Evolutionary conservation across 2,888 invertebrate species (phyloP).

Genomic region (Gastracanthus pulcherrimus): DNA sequence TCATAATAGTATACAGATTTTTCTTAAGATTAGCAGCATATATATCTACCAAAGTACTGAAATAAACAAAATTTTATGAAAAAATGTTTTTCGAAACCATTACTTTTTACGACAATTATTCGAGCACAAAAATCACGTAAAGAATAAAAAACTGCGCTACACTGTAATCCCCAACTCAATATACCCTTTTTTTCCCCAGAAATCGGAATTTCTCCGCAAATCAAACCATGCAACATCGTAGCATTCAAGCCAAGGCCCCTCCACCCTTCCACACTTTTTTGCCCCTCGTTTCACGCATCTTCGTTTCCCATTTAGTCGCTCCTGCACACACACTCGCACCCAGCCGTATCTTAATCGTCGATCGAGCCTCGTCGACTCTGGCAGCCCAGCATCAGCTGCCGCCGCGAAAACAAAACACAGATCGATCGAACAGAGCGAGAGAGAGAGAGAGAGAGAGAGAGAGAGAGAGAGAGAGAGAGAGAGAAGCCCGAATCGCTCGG

Average conservation of each 20-base stretch:
- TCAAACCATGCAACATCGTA: too few species aligned
- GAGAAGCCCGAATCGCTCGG: neutral
- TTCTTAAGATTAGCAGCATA: too few species aligned
- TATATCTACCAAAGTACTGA: too few species aligned
- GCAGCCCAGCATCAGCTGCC: neutral
- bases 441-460: neutral
- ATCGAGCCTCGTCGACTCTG: too few species aligned
- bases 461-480: too few species aligned
- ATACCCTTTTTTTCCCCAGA: neutral
- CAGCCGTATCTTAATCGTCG: neutral
- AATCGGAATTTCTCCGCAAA: neutral
- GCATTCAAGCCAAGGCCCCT: too few species aligned
- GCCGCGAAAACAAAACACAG: neutral
- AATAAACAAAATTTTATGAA: too few species aligned
- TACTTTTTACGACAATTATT: too few species aligned
- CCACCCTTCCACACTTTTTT: neutral
- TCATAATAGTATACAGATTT: too few species aligned
- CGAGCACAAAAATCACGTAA: neutral
- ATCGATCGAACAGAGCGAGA: constrained; percentile 21
- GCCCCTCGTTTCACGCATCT: neutral
- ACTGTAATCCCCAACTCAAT: neutral
- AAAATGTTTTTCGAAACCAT: too few species aligned
- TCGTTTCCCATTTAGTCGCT: too few species aligned
- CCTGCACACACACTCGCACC: neutral
- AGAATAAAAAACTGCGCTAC: neutral